phyloP scores from a whole-genome alignment of 2,888 invertebrate genomes.

The Masnerella sp. region DNA sequence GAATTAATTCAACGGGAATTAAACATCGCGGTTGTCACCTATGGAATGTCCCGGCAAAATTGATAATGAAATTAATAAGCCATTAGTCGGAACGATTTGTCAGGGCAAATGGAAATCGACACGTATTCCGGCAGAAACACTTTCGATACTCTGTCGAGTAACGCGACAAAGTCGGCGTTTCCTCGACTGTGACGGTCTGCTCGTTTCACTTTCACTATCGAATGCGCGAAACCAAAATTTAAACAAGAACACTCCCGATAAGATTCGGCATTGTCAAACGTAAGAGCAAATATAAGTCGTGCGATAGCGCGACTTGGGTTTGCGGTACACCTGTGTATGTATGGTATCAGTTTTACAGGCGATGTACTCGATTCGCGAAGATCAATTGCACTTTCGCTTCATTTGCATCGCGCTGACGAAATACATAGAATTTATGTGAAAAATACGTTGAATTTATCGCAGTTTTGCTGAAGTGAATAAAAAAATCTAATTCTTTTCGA shows the following conservation, averaged over 20 bases:
- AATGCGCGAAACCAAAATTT: conserved; percentile 20
- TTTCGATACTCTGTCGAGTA: conserved; percentile 21
- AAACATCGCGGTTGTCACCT: conserved; percentile 6
- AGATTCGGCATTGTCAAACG: conserved; percentile 23
- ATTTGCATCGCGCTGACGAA: too few relatives aligned
- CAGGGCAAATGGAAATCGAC: conserved; percentile 26
- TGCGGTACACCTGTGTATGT: conserved; percentile 64
- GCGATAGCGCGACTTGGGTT: conserved; percentile 38
- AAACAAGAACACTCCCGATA: neutral
- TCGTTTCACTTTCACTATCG: conserved; percentile 41
- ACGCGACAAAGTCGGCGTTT: conserved; percentile 24
- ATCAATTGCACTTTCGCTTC: too few relatives aligned
- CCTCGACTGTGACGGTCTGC: conserved; percentile 36
- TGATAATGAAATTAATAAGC: conserved; percentile 17
- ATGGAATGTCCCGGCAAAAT: conserved; percentile 3
- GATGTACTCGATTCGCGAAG: conserved; percentile 27
- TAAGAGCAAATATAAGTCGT: conserved; percentile 40
- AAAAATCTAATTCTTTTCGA: too few relatives aligned
- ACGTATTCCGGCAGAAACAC: conserved; percentile 2
- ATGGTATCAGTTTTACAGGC: conserved; percentile 65
- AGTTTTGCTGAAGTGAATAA: too few relatives aligned
- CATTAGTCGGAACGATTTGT: conserved; percentile 25
- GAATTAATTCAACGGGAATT: neutral
- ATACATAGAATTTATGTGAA: too few relatives aligned
- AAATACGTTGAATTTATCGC: too few relatives aligned